phyloP scores from a whole-genome alignment of 2,888 invertebrate species.

The Cerceris ruficornis region DNA sequence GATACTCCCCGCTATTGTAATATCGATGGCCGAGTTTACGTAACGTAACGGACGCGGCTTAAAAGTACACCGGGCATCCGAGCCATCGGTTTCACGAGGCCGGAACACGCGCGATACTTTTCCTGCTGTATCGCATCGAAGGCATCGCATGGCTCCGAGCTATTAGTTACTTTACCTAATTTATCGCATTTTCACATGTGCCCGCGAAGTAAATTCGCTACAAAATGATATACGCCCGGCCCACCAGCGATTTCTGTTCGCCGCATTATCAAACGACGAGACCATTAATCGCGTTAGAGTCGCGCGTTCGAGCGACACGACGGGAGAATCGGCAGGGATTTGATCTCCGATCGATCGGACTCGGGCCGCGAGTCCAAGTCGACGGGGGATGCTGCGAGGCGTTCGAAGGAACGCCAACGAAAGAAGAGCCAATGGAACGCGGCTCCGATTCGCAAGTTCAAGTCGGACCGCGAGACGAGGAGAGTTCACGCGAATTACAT shows the following conservation, averaged over 20 bases:
- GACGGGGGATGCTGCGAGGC: too few relatives aligned
- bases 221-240: slow-evolving; percentile 34
- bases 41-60: not conserved
- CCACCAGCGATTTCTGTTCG: slow-evolving; percentile 11
- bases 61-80: not conserved
- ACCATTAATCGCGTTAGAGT: slow-evolving; percentile 38
- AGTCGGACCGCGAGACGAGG: too few relatives aligned
- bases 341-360: not conserved
- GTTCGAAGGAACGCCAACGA: too few relatives aligned
- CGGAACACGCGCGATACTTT: slow-evolving; percentile 13
- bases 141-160: slow-evolving; percentile 38
- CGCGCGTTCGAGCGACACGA: not conserved
- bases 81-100: not conserved
- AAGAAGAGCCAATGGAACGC: too few relatives aligned
- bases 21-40: not conserved
- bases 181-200: slow-evolving; percentile 56
- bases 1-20: not conserved
- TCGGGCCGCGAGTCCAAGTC: too few relatives aligned
- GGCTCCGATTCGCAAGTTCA: too few relatives aligned
- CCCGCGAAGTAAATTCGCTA: slow-evolving; percentile 28
- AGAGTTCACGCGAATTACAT: too few relatives aligned
- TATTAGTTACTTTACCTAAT: slow-evolving; percentile 53
- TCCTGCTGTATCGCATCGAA: slow-evolving; percentile 19
- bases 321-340: not conserved
- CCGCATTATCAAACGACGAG: slow-evolving; percentile 6